Percentiles rank a stretch among this genome's conserved stretches.
Evolutionary conservation across 2,888 invertebrate genomes (phyloP).

Genomic region (Lymantria monacha): DNA sequence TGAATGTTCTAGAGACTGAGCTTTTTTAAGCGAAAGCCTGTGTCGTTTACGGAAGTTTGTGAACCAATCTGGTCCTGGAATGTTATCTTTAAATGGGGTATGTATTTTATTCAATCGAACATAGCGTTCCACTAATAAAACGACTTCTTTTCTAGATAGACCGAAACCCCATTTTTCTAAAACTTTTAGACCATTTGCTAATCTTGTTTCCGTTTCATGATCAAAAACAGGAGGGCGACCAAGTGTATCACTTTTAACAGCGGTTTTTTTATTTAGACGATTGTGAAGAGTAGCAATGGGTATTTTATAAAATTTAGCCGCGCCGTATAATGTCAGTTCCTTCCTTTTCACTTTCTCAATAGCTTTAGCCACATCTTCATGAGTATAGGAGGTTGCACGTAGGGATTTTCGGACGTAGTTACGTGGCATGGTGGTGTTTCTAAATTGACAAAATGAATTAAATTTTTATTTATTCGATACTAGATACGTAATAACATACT

Average conservation of each 20-base stretch:
- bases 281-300: conserved; percentile 3
- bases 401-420: not conserved
- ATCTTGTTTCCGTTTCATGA: conserved; percentile 1
- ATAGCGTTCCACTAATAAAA: not conserved
- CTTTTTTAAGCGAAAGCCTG: conserved; percentile 18
- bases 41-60: not conserved
- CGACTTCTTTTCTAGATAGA: not conserved
- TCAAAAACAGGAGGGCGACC: conserved; percentile 3
- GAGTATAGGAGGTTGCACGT: not conserved
- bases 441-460: too few species aligned
- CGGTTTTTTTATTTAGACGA: not conserved
- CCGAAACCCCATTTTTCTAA: conserved; percentile 7
- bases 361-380: not conserved
- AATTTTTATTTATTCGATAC: too few species aligned
- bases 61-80: conserved; percentile 9
- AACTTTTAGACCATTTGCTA: not conserved
- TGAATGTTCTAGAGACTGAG: conserved; percentile 17
- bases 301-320: not conserved
- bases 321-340: not conserved
- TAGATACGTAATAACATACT: too few species aligned
- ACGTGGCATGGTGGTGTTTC: too few species aligned
- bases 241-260: not conserved
- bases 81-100: conserved; percentile 6
- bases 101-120: not conserved
- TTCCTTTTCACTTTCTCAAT: not conserved